Evolutionary conservation across 2,888 invertebrate species (phyloP), one percentile per base, ranked within the genome.

Genomic region (Drosophila atroscutellata): DNA sequence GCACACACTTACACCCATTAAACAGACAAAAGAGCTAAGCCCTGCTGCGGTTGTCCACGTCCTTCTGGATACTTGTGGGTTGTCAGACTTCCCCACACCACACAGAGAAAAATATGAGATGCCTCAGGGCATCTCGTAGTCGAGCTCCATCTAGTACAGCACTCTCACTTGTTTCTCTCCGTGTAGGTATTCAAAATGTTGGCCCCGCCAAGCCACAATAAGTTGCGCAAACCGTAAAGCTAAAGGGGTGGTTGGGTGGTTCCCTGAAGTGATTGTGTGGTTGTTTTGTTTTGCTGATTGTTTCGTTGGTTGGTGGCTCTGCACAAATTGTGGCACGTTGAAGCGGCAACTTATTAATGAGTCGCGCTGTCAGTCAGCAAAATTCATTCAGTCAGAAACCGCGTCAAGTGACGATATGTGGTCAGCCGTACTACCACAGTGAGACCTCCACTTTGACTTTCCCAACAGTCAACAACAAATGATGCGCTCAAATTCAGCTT

Each of bases 271-370:
- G 54, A 60, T n/a, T 26, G 36, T 20, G 20, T 45, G 42, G 20
- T 13, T 20, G 13, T 20, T 13, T 42, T 20, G 3, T 37, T 39
- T 15, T 50, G 24, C 30, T 11, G 26, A 28, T 30, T 71, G n/a
- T 39, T 13, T 47, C 30, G 30, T 6, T 42, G 36, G 54, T 24
- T 47, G 58, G 4, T 30, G 28, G 34, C 34, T 32, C 49, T 42
- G 18, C 32, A 49, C 59, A 50, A 71, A 59, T 75, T 79, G 68
- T 75, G 80, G 65, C 71, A 71, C 80, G 64, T 45, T 63, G 61
- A 66, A 62, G 55, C 64, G 47, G 61, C 30, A 7, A 20, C 62
- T 76, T 76, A 59, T 66, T 63, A 76, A 66, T 60, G 77, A 63
- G 65, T 59, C 52, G 64, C 54, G 64, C 36, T 65, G 75, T 65